phyloP scores from a whole-genome alignment of 2,113 vertebrate species.

The Ictidomys tridecemlineatus region DNA sequence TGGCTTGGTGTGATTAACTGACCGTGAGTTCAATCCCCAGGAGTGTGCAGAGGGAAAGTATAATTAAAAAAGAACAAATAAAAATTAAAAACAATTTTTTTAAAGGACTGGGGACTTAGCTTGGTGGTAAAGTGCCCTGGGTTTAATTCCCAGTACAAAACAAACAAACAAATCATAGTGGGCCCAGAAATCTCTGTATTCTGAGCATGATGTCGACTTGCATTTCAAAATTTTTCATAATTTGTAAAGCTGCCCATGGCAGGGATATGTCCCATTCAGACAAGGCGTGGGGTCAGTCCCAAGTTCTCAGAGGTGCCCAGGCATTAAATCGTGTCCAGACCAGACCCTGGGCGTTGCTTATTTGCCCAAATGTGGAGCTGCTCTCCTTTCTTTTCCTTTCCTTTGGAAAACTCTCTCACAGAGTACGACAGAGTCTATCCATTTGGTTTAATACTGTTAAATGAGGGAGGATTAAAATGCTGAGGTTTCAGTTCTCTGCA shows the following conservation, averaged over 20 bases:
- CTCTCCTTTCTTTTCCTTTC: not conserved
- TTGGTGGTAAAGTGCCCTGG: no score
- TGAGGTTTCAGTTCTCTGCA: constrained; percentile 10
- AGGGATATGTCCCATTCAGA: not conserved
- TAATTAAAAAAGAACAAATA: no score
- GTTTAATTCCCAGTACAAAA: no score
- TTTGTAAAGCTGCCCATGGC: not conserved
- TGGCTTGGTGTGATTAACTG: no score
- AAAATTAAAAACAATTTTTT: no score
- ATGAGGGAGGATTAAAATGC: not conserved
- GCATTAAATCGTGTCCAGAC: no score
- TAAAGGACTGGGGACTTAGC: no score
- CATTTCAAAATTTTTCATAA: not conserved
- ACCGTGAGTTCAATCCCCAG: no score
- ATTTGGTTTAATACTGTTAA: not conserved
- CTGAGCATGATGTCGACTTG: not conserved
- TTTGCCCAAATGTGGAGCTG: not conserved
- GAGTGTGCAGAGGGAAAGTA: no score
- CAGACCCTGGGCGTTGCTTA: not conserved
- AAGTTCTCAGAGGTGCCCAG: not conserved
- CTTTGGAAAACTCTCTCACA: not conserved
- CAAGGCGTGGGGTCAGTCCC: not conserved
- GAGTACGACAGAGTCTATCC: not conserved
- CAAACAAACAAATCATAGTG: no score
- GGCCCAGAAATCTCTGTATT: not conserved